A percentile compares a stretch with the other conserved stretches of the same genome.
Conservation (phyloP, 1,140 invertebrate genomes). For the Rhopalosiphum padi region DNA sequence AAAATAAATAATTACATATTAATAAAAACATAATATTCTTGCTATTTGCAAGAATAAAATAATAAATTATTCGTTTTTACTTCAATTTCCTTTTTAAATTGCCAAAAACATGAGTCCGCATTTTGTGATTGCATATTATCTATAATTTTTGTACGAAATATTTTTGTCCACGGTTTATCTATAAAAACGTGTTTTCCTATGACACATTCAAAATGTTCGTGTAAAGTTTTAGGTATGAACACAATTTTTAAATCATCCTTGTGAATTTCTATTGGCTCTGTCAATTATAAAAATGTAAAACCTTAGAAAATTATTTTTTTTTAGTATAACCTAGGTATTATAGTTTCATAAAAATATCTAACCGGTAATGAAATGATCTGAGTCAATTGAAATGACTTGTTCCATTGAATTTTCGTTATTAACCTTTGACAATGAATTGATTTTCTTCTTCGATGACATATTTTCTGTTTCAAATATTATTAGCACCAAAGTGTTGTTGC, state of each 20-base stretch:
- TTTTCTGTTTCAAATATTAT: neutral
- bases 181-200: constrained; percentile 36
- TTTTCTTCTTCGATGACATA: constrained; percentile 28
- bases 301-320: neutral
- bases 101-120: constrained; percentile 6
- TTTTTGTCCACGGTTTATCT: constrained; percentile 26
- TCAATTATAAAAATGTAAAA: neutral
- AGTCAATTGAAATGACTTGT: neutral
- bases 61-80: neutral
- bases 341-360: neutral
- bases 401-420: neutral
- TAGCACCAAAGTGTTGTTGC: neutral
- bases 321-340: neutral
- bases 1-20: neutral
- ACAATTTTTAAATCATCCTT: constrained; percentile 62
- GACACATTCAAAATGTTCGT: constrained; percentile 40
- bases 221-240: constrained; percentile 48
- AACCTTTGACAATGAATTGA: neutral
- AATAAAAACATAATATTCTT: neutral
- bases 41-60: neutral
- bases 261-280: constrained; percentile 46
- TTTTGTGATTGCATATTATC: constrained; percentile 17
- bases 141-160: constrained; percentile 26
- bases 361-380: neutral
- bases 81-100: constrained; percentile 16